Evolutionary conservation across 2,797 vertebrate genomes (phyloP).

Genomic region (Cryptoprocta ferox): DNA sequence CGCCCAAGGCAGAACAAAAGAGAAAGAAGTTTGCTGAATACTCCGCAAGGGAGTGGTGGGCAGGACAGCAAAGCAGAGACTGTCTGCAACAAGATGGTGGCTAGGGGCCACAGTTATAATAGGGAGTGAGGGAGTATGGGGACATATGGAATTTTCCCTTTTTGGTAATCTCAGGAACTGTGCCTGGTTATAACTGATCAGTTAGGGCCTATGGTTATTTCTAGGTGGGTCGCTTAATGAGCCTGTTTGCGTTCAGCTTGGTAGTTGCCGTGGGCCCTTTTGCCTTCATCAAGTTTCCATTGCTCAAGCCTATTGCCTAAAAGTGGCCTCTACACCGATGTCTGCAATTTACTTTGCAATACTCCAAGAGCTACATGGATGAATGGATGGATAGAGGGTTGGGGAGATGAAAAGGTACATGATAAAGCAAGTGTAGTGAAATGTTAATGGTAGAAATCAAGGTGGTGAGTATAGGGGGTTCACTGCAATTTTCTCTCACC

Average conservation of each 20-base stretch:
- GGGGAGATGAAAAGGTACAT: neutral
- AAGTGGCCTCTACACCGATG: neutral
- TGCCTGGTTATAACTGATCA: neutral
- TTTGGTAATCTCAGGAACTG: neutral
- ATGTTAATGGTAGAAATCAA: conserved; percentile 9
- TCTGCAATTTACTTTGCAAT: conserved; percentile 14
- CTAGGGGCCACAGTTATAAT: neutral
- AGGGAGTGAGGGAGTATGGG: neutral
- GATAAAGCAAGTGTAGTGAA: neutral
- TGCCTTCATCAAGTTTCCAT: neutral
- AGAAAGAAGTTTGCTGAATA: neutral
- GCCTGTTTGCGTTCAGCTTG: neutral
- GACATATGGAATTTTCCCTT: neutral
- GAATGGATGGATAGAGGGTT: neutral
- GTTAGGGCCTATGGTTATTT: neutral
- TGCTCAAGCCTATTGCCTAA: neutral
- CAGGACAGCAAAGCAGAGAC: neutral
- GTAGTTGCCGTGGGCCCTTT: neutral
- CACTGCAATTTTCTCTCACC: neutral
- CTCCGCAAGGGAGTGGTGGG: neutral
- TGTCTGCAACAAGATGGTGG: neutral
- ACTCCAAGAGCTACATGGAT: neutral
- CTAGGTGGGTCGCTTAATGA: neutral
- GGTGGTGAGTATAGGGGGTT: neutral
- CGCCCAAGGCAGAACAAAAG: neutral